A percentile compares a stretch with the other conserved stretches of the same genome.
phyloP scores from a whole-genome alignment of 2,113 vertebrate genomes.

The Takifugu bimaculatus region DNA sequence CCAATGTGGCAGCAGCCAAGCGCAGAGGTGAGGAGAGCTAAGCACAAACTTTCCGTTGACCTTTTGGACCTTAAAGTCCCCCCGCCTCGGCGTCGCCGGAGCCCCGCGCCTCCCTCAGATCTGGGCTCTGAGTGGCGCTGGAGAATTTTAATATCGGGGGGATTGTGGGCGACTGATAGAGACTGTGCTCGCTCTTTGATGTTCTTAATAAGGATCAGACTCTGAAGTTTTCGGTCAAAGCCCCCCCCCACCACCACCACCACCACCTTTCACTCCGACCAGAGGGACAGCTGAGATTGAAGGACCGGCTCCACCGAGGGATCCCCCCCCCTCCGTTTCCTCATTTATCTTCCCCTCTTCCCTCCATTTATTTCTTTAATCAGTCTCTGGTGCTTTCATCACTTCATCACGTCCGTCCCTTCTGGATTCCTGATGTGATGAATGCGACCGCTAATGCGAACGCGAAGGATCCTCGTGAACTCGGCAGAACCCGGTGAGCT shows the following conservation, averaged over 20 bases:
- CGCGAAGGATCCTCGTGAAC: no score
- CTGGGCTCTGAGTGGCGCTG: slow-evolving; percentile 46
- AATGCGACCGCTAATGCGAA: no score
- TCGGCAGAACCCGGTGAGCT: no score
- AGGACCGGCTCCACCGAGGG: slow-evolving; percentile 29
- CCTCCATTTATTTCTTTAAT: slow-evolving; percentile 34
- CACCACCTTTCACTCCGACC: slow-evolving; percentile 15
- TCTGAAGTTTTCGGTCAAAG: slow-evolving; percentile 36
- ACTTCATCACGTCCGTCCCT: neutral
- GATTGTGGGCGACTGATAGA: slow-evolving; percentile 64
- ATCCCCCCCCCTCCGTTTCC: slow-evolving; percentile 19
- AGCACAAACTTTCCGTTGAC: slow-evolving; percentile 48
- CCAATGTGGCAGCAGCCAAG: slow-evolving; percentile 32
- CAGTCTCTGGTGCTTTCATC: slow-evolving; percentile 9
- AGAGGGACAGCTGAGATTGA: slow-evolving; percentile 32
- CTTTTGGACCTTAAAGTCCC: slow-evolving; percentile 35
- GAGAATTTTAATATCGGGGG: slow-evolving; percentile 60
- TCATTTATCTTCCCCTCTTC: neutral
- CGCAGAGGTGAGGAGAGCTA: slow-evolving; percentile 37
- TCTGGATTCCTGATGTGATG: slow-evolving; percentile 1
- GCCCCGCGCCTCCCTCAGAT: slow-evolving; percentile 35
- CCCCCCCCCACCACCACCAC: neutral
- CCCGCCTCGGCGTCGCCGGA: slow-evolving; percentile 28
- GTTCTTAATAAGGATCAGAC: slow-evolving; percentile 72
- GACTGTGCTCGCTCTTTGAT: slow-evolving; percentile 63